phyloP scores from a whole-genome alignment of 2,797 vertebrate genomes.

The Hemibagrus guttatus region DNA sequence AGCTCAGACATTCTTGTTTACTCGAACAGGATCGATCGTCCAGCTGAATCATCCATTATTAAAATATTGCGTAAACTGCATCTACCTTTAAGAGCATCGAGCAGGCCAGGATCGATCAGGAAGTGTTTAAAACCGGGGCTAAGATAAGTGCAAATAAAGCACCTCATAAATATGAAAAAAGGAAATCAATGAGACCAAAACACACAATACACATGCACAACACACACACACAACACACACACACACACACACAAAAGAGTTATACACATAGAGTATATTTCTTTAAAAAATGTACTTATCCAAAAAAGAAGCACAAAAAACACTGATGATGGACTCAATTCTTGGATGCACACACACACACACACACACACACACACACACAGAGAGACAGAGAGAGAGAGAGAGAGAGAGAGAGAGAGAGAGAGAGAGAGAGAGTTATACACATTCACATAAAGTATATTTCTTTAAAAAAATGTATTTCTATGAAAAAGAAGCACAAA shows the following conservation, averaged over 20 bases:
- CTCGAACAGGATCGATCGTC: slow-evolving; percentile 69
- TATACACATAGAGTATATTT: background rate
- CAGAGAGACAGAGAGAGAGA: too few relatives aligned
- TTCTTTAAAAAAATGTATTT: background rate
- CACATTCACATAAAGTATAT: background rate
- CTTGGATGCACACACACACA: background rate
- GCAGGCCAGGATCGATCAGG: slow-evolving; percentile 61
- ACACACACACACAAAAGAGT: background rate
- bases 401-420: too few relatives aligned
- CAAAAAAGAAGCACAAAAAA: too few relatives aligned
- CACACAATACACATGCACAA: background rate
- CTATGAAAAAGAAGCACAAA: background rate
- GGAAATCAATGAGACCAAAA: slow-evolving; percentile 57
- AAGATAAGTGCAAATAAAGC: slow-evolving; percentile 65
- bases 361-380: background rate
- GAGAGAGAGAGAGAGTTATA: background rate
- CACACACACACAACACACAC: slow-evolving; percentile 2
- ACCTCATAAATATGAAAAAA: slow-evolving; percentile 64
- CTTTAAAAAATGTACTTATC: too few relatives aligned
- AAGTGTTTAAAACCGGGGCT: slow-evolving; percentile 57
- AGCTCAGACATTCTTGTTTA: slow-evolving; percentile 70
- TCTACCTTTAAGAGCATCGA: slow-evolving; percentile 55
- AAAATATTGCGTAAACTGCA: slow-evolving; percentile 60
- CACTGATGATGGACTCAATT: too few relatives aligned
- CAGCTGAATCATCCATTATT: slow-evolving; percentile 72